These are phyloP conservation scores for Etheostoma cragini DNA, from an alignment of 2,113 vertebrate species.

Conservation along the genomic window DNA sequence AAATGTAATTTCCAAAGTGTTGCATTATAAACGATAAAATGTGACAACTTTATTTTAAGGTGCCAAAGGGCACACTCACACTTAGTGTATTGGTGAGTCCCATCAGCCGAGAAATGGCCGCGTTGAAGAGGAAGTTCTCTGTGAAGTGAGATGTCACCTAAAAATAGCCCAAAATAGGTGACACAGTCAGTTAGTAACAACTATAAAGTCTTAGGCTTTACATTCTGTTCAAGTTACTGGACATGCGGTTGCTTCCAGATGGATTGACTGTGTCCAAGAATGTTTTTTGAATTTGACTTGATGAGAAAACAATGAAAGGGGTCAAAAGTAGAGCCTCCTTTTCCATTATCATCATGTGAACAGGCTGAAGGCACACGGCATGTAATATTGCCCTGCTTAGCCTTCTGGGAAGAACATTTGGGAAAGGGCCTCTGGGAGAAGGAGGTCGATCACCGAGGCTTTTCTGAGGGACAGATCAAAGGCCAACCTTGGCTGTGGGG, in stretches of 20 bases:
- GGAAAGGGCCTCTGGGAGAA: slow-evolving; percentile 45
- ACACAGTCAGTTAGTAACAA: background rate
- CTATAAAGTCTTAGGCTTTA: background rate
- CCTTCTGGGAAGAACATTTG: slow-evolving; percentile 65
- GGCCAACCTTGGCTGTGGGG: slow-evolving; percentile 61
- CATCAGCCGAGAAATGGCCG: slow-evolving; percentile 94
- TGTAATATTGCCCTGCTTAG: slow-evolving; percentile 64
- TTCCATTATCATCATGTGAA: slow-evolving; percentile 34
- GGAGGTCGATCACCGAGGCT: slow-evolving; percentile 58
- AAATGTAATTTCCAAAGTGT: slow-evolving; percentile 4
- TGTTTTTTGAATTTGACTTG: background rate
- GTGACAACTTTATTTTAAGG: background rate
- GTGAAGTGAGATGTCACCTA: slow-evolving; percentile 92
- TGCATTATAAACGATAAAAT: background rate
- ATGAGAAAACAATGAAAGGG: slow-evolving; percentile 39
- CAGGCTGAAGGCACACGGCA: slow-evolving; percentile 38
- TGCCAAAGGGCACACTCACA: slow-evolving; percentile 80
- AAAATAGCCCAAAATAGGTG: slow-evolving; percentile 34
- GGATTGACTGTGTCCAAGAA: background rate
- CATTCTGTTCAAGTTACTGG: background rate
- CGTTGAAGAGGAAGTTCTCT: slow-evolving; percentile 92
- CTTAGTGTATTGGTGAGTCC: slow-evolving; percentile 88
- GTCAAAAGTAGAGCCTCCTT: slow-evolving; percentile 9
- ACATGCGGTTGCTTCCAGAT: background rate
- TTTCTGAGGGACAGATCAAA: slow-evolving; percentile 76